Evolutionary conservation across 2,113 vertebrate genomes (phyloP), one percentile per base, ranked within the genome.

Genomic region (Grammomys dolichurus): DNA sequence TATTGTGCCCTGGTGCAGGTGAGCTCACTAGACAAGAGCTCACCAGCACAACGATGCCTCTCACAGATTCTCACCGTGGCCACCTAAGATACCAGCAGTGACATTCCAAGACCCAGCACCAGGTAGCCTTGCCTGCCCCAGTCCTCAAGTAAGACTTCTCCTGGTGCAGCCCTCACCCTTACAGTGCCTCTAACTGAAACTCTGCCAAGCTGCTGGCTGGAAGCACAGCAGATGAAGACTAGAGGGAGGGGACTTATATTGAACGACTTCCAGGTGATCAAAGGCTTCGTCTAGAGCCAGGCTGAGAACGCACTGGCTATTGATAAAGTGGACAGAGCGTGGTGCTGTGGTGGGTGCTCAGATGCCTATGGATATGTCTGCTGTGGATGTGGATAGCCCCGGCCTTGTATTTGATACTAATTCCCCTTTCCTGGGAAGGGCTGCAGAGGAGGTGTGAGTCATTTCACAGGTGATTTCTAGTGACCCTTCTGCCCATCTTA

Each of bases 1-100:
- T 65, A 17, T 19, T 86, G 60, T 6, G 17, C 0, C 26, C 0
- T 1, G n/a, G 3, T 2, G 24, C 19, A 40, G 5, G 48, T 2
- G n/a, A 7, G 22, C 58, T n/a, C 77, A 72, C 24, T 24, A 69
- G 36, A 24, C 4, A 12, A 51, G 78, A 28, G 85, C 22, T 0
- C 0, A 33, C 36, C 56, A 4, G 77, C 31, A 58, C 14, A 56
- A 19, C 0, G 33, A 70, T 0, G 1, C 70, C 36, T n/a, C 54
- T 70, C 16, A 33, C 11, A 85, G 73, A 70, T n/a, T 56, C n/a
- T 46, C 48, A 8, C 51, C 1, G 3, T 3, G 48, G 51, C 36
- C n/a, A 63, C 7, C 60, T 1, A 0, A 54, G n/a, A 60, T 33
- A 43, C 11, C 1, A 0, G 58, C 24, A 33, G 16, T 36, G 48